A percentile compares a stretch with the other conserved stretches of the same genome.
These are phyloP conservation scores for Chloroclysta siterata DNA, from an alignment of 2,888 invertebrate genomes.

Conservation along the genomic window DNA sequence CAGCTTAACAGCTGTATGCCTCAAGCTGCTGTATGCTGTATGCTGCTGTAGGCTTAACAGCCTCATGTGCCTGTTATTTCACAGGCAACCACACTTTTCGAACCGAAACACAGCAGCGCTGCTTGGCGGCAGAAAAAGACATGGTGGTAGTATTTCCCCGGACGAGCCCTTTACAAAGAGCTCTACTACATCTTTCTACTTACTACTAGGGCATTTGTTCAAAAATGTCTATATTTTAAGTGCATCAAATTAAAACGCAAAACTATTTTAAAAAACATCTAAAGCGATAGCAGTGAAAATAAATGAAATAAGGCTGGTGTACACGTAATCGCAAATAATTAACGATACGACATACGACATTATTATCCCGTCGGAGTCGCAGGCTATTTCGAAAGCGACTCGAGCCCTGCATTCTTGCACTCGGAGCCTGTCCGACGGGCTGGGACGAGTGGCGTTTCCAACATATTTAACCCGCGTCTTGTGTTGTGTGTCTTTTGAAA, in stretches of 20 bases:
- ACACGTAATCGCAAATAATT: conserved; percentile 41
- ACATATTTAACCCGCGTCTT: conserved; percentile 39
- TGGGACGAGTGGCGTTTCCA: conserved; percentile 48
- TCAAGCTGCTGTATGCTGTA: too few species aligned
- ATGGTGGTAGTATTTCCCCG: too few species aligned
- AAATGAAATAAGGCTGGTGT: conserved; percentile 21
- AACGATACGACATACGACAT: conserved; percentile 54
- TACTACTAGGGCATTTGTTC: too few species aligned
- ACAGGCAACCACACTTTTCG: too few species aligned
- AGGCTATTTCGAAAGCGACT: conserved; percentile 75
- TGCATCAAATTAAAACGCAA: background rate
- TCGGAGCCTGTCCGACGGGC: conserved; percentile 76
- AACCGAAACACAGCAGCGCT: too few species aligned
- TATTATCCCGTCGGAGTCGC: conserved; percentile 53
- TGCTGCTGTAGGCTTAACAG: too few species aligned
- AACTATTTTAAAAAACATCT: background rate
- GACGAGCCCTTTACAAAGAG: too few species aligned
- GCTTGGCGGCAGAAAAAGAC: too few species aligned
- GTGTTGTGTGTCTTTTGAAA: conserved; percentile 41
- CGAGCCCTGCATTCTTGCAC: conserved; percentile 75
- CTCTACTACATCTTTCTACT: too few species aligned
- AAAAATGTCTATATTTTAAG: background rate
- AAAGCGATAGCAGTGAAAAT: background rate
- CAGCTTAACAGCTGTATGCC: too few species aligned
- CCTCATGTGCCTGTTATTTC: too few species aligned